Percentiles rank a stretch among this genome's conserved stretches.
These are phyloP conservation scores for Anser cygnoides DNA, from an alignment of 2,113 vertebrate species.

Conservation along the genomic window DNA sequence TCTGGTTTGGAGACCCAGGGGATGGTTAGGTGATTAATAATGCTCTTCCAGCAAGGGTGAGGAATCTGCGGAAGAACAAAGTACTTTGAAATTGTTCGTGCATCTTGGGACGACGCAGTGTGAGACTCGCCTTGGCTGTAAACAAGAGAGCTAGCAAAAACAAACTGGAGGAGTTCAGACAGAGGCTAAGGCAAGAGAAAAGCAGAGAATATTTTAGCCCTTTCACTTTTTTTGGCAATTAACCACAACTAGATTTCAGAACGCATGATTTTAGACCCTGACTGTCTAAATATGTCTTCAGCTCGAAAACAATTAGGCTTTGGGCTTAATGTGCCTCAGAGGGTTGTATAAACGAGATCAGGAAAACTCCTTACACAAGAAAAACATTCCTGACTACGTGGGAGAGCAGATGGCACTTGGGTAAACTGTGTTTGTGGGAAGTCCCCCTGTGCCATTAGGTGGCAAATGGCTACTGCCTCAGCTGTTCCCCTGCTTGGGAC, in stretches of 20 bases:
- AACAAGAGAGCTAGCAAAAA: slow-evolving; percentile 35
- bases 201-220: neutral
- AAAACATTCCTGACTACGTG: slow-evolving; percentile 24
- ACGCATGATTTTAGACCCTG: neutral
- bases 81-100: slow-evolving; percentile 51
- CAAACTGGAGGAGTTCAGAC: slow-evolving; percentile 26
- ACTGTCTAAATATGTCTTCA: neutral
- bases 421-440: slow-evolving; percentile 46
- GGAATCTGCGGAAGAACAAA: slow-evolving; percentile 3
- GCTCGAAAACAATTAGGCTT: neutral
- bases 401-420: slow-evolving; percentile 55
- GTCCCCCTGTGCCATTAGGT: neutral
- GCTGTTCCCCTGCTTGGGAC: neutral
- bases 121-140: neutral
- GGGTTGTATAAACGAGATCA: slow-evolving; percentile 8
- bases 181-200: neutral
- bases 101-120: neutral
- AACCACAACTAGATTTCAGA: neutral
- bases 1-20: neutral
- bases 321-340: slow-evolving; percentile 5
- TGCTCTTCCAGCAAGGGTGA: neutral
- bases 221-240: neutral
- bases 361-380: slow-evolving; percentile 11
- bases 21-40: slow-evolving; percentile 20
- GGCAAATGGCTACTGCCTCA: slow-evolving; percentile 49